Base-by-base conservation (phyloP, 2,797 vertebrate genomes). In the Spea hammondii region DNA sequence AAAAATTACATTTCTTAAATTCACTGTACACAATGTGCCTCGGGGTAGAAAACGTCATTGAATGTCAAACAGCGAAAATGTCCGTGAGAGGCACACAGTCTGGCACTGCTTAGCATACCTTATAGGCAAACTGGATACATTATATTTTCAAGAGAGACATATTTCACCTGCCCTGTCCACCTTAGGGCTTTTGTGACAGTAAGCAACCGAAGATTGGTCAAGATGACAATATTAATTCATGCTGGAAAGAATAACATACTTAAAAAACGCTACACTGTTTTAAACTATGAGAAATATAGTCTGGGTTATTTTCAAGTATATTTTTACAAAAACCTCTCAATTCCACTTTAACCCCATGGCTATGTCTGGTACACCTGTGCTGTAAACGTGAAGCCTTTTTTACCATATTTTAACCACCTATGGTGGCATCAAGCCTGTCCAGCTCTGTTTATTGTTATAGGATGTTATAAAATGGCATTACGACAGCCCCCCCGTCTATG, bases 11-110 rank as follows among this genome's bases (percentile, higher is more conserved):
- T 64, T 65, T 77, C 59, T 70, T 77, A 73, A 77, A 82, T 70
- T 82, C 75, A 65, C 80, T 82, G 80, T 82, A 82, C 75, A 77
- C 75, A 82, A 70, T 62, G 57, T 77, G 75, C 80, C 75, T 55
- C 14, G 55, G 74, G 80, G 64, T 70, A 70, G 57, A 74, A 74
- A 77, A 82, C 74, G 80, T 78, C 75, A 77, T 14, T 77, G 79
- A 77, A 82, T 82, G 79, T 82, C 75, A 82, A 57, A 59, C 65
- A 78, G 70, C 65, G 70, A 82, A 82, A 77, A 59, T 70, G 75
- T 54, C 64, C 54, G 65, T 45, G 70, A 82, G 65, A 64, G 65
- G 6, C 55, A 57, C 57, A 14, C 55, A 57, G 65, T 74, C 70
- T 13, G 45, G n/a, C 17, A 45, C 65, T 77, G 44, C 55, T 78